Conservation (phyloP, 2,797 vertebrate genomes). For the Chiroxiphia lanceolata region DNA sequence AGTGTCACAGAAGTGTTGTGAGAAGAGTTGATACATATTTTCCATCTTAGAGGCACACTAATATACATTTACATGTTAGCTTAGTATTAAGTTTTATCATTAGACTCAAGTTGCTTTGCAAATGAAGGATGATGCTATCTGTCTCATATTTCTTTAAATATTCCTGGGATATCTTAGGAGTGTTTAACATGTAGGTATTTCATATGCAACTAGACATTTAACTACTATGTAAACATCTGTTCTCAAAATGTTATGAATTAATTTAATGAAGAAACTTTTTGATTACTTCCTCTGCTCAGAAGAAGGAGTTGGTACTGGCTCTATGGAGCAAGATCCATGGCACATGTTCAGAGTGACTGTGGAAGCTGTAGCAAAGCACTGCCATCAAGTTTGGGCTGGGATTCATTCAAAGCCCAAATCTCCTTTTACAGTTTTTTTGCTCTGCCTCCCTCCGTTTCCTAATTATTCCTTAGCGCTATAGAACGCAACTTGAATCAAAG, state of each 20-base stretch:
- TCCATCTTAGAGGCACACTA: not conserved
- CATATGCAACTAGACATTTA: not conserved
- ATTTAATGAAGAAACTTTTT: not conserved
- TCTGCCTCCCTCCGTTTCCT: not conserved
- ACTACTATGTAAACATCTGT: not conserved
- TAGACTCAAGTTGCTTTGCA: conserved; percentile 1
- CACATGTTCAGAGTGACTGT: not conserved
- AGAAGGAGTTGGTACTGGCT: not conserved
- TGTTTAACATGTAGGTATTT: not conserved
- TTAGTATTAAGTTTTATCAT: conserved; percentile 1
- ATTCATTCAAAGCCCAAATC: not conserved
- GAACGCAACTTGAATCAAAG: not conserved
- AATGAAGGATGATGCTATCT: not conserved
- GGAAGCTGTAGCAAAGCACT: not conserved
- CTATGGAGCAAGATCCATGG: not conserved
- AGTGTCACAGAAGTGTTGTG: not conserved
- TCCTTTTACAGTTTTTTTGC: not conserved
- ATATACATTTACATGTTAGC: not conserved
- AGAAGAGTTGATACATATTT: not conserved
- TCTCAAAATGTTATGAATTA: not conserved
- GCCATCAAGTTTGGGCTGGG: not conserved
- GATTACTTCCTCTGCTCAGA: not conserved
- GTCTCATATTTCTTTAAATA: not conserved
- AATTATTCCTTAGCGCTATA: not conserved
- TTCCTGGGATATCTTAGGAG: not conserved